phyloP scores from a whole-genome alignment of 2,888 invertebrate genomes.

The Pheosia tremula region DNA sequence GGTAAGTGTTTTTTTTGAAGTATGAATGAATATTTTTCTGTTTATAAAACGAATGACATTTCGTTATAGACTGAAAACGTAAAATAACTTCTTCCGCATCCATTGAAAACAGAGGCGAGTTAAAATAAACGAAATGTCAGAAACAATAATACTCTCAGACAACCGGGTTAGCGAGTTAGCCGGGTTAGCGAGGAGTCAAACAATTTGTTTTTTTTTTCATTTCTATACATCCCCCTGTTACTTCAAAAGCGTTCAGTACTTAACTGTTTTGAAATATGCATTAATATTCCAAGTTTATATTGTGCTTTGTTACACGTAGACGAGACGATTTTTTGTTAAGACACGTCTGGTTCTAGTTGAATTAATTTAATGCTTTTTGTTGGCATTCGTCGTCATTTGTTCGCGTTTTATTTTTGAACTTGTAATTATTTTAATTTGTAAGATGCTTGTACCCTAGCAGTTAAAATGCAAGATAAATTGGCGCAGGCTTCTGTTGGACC shows the following conservation, averaged over 20 bases:
- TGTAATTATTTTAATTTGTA: neutral
- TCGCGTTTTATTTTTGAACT: neutral
- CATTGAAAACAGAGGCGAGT: neutral
- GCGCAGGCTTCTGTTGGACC: too few species aligned
- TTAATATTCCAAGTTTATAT: conserved; percentile 13
- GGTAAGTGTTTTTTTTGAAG: too few species aligned
- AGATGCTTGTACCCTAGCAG: too few species aligned
- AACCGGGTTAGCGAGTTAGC: neutral
- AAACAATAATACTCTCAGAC: conserved; percentile 2
- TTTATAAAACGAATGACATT: too few species aligned
- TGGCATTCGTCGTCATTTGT: neutral
- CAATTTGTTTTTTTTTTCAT: conserved; percentile 2
- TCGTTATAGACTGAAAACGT: too few species aligned
- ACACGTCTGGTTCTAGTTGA: neutral
- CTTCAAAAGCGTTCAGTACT: conserved; percentile 7
- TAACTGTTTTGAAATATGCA: conserved; percentile 9
- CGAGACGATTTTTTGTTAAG: neutral
- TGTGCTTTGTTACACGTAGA: neutral
- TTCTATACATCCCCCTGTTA: neutral
- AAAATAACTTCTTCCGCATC: neutral
- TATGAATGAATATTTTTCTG: too few species aligned
- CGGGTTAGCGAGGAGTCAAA: neutral
- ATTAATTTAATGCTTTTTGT: conserved; percentile 1
- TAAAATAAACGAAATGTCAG: conserved; percentile 1
- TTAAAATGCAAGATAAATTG: too few species aligned